These are phyloP conservation scores for Diglossa cyanea DNA, from an alignment of 2,797 vertebrate species.

Conservation along the genomic window DNA sequence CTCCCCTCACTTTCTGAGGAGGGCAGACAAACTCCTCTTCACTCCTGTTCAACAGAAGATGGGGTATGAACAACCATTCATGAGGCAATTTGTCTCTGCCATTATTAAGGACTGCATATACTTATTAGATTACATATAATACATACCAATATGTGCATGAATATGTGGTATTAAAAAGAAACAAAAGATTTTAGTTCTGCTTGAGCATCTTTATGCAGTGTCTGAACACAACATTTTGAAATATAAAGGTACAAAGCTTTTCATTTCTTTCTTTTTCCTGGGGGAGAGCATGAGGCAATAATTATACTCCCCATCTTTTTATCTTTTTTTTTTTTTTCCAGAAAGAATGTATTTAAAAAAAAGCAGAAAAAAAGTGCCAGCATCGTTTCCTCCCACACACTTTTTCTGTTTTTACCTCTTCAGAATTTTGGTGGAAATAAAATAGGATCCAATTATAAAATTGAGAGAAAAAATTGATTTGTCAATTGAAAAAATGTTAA, in stretches of 20 bases:
- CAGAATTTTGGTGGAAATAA: conserved; percentile 51
- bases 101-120: neutral
- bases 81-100: neutral
- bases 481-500: conserved; percentile 48
- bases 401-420: conserved; percentile 55
- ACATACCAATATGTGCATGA: neutral
- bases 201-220: neutral
- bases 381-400: conserved; percentile 30
- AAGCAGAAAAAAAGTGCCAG: neutral
- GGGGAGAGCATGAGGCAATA: neutral
- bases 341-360: neutral
- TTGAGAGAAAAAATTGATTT: conserved; percentile 44
- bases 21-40: neutral
- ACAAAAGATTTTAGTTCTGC: neutral
- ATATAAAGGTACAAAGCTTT: neutral
- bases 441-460: conserved; percentile 48
- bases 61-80: neutral
- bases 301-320: neutral
- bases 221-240: conserved; percentile 23
- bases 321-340: conserved; percentile 14
- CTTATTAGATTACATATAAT: neutral
- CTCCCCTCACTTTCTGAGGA: neutral
- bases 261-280: neutral
- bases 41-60: neutral
- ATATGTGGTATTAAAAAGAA: neutral